Evolutionary conservation across 1,140 invertebrate genomes (phyloP).

Genomic region (Stratiolaelaps scimitus): DNA sequence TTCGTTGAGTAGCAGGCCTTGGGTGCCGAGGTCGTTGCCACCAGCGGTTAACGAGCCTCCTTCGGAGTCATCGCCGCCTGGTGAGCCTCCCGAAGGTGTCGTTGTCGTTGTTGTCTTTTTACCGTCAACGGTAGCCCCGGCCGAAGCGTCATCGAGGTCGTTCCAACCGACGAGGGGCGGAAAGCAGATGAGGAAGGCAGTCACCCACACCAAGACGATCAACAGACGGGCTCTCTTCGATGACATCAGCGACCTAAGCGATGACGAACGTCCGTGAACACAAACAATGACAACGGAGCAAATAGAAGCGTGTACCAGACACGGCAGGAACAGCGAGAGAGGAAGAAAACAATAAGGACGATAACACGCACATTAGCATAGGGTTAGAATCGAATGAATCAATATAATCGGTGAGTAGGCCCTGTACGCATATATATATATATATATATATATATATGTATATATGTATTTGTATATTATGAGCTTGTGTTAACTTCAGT

Average conservation of each 20-base stretch:
- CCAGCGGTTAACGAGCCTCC: neutral
- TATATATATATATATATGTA: too few relatives aligned
- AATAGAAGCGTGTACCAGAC: too few relatives aligned
- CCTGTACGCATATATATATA: too few relatives aligned
- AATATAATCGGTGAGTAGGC: too few relatives aligned
- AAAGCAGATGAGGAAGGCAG: constrained; percentile 91
- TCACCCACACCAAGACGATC: constrained; percentile 78
- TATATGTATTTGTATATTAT: too few relatives aligned
- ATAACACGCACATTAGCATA: too few relatives aligned
- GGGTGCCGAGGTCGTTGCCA: neutral
- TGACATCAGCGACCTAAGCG: constrained; percentile 52
- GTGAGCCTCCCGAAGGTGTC: neutral
- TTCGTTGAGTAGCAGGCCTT: neutral
- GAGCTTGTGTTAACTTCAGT: too few relatives aligned
- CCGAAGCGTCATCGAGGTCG: constrained; percentile 43
- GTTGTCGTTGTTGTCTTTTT: constrained; percentile 13
- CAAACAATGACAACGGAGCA: too few relatives aligned
- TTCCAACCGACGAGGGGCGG: constrained; percentile 88
- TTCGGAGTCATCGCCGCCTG: neutral
- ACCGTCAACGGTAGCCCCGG: constrained; percentile 16
- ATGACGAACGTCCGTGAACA: too few relatives aligned
- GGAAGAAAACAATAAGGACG: too few relatives aligned
- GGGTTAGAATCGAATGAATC: too few relatives aligned
- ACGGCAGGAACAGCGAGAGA: too few relatives aligned
- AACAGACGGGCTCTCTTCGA: constrained; percentile 68